Evolutionary conservation across 2,797 vertebrate genomes (phyloP).

Genomic region (Brotogeris chrysoptera): DNA sequence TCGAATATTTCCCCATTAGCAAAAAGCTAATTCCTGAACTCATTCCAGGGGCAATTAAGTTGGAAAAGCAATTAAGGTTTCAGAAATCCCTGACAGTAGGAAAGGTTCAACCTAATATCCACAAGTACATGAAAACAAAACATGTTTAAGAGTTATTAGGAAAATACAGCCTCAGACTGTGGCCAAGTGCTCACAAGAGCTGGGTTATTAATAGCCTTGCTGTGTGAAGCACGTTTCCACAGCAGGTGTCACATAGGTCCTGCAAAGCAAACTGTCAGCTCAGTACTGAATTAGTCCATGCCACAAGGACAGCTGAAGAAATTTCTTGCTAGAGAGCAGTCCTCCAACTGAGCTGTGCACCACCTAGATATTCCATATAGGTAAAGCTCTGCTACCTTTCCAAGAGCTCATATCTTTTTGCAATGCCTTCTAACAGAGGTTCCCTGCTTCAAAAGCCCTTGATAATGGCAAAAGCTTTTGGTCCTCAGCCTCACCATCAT

Average conservation of each 20-base stretch:
- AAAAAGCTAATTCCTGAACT: slow-evolving; percentile 51
- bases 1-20: slow-evolving; percentile 55
- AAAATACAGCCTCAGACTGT: background rate
- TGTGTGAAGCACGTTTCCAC: background rate
- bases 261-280: background rate
- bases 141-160: slow-evolving; percentile 21
- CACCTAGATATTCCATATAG: background rate
- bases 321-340: background rate
- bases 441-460: background rate
- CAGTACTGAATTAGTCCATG: background rate
- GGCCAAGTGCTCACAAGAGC: background rate
- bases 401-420: background rate
- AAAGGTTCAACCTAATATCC: slow-evolving; percentile 34
- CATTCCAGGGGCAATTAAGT: slow-evolving; percentile 56
- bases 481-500: background rate
- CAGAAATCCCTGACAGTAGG: slow-evolving; percentile 29
- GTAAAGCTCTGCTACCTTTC: background rate
- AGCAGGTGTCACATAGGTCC: background rate
- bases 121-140: slow-evolving; percentile 45
- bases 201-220: slow-evolving; percentile 1
- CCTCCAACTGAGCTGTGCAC: background rate
- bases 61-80: slow-evolving; percentile 57
- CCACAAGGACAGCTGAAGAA: background rate
- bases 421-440: background rate
- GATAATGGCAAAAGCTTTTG: background rate